These are phyloP conservation scores for Latheticus oryzae DNA, from an alignment of 2,888 invertebrate species.

Conservation along the genomic window DNA sequence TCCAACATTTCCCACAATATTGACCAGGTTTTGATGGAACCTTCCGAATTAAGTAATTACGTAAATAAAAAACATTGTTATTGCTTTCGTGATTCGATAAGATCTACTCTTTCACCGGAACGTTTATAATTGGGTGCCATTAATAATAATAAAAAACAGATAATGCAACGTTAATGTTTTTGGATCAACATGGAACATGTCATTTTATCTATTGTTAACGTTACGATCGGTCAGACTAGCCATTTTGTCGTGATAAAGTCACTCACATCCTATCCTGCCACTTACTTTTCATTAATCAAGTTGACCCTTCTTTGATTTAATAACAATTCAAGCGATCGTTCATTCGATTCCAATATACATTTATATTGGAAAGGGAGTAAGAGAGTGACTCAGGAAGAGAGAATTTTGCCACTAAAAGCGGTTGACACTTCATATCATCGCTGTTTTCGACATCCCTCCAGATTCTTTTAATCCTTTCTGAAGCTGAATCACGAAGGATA, in stretches of 20 bases:
- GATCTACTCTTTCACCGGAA: slow-evolving; percentile 30
- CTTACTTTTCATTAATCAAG: slow-evolving; percentile 55
- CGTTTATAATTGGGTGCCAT: slow-evolving; percentile 25
- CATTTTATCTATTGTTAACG: slow-evolving; percentile 32
- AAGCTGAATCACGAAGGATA: too few relatives aligned
- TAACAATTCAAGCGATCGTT: slow-evolving; percentile 53
- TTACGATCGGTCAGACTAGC: slow-evolving; percentile 33
- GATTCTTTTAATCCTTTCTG: too few relatives aligned
- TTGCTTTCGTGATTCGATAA: slow-evolving; percentile 34
- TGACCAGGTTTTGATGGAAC: slow-evolving; percentile 22
- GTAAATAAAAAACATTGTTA: slow-evolving; percentile 23
- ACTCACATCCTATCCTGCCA: slow-evolving; percentile 47
- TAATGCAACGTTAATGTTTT: slow-evolving; percentile 13
- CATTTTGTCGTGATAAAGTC: slow-evolving; percentile 53
- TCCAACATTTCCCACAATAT: slow-evolving; percentile 19
- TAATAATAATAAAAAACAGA: slow-evolving; percentile 27
- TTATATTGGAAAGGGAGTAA: slow-evolving; percentile 54
- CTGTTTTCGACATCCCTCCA: too few relatives aligned
- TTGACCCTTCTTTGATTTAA: slow-evolving; percentile 52
- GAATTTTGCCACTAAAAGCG: slow-evolving; percentile 23
- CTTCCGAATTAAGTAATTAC: slow-evolving; percentile 31
- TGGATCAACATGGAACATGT: slow-evolving; percentile 4
- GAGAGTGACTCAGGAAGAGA: slow-evolving; percentile 47
- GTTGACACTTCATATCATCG: too few relatives aligned
- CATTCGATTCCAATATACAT: slow-evolving; percentile 58